These are phyloP conservation scores for Lanius collurio DNA, from an alignment of 2,113 vertebrate species.

Conservation along the genomic window DNA sequence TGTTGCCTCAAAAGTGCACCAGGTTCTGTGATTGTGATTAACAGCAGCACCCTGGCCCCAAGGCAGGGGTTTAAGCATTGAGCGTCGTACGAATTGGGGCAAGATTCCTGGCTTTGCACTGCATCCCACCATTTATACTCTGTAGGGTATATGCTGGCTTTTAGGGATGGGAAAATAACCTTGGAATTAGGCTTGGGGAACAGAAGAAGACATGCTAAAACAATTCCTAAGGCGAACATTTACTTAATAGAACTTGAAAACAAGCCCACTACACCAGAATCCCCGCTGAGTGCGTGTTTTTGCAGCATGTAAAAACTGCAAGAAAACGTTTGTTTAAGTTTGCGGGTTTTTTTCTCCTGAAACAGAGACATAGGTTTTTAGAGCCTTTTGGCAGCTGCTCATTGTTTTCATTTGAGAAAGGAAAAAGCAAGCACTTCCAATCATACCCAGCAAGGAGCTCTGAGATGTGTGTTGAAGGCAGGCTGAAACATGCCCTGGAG, in stretches of 20 bases:
- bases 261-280: neutral
- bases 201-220: accelerated
- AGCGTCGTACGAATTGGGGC: neutral
- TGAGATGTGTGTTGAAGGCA: neutral
- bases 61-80: neutral
- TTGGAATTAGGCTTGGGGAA: neutral
- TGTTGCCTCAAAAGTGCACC: neutral
- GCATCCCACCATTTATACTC: neutral
- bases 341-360: neutral
- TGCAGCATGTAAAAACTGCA: neutral
- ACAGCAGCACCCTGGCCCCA: neutral
- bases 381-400: neutral
- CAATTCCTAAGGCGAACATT: neutral
- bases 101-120: neutral
- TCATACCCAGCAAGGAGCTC: accelerated
- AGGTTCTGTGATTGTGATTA: neutral
- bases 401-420: neutral
- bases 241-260: neutral
- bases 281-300: neutral
- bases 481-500: accelerated
- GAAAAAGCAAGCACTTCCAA: neutral
- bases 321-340: neutral
- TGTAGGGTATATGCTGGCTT: neutral
- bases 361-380: neutral
- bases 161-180: neutral